Evolutionary conservation across 2,888 invertebrate genomes (phyloP).

Genomic region (Macropis europaea): DNA sequence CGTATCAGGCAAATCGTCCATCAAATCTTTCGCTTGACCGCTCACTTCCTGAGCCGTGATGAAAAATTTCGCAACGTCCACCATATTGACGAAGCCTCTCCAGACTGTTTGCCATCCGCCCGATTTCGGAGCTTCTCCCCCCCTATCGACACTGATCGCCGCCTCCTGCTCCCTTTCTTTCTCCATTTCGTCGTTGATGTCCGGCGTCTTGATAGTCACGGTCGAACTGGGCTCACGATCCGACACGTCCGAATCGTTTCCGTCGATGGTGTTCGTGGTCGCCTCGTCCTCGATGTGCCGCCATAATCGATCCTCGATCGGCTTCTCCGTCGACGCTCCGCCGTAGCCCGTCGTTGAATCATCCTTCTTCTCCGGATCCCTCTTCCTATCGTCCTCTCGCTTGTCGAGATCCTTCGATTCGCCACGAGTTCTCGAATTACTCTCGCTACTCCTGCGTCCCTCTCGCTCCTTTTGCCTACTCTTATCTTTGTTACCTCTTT

Average conservation of each 20-base stretch:
- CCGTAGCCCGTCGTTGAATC: conserved; percentile 5
- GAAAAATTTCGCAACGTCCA: conserved; percentile 93
- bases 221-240: conserved; percentile 92
- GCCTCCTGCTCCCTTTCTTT: conserved; percentile 65
- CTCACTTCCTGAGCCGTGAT: conserved; percentile 90
- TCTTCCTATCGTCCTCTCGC: conserved; percentile 62
- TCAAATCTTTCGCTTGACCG: conserved; percentile 84
- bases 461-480: conserved; percentile 58
- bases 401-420: conserved; percentile 65
- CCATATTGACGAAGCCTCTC: conserved; percentile 94
- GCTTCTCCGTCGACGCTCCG: conserved; percentile 61
- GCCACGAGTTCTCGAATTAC: conserved; percentile 54
- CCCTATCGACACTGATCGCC: conserved; percentile 38
- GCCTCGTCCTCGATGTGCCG: conserved; percentile 80
- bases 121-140: conserved; percentile 27
- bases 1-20: conserved; percentile 88
- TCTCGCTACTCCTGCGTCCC: conserved; percentile 62
- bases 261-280: conserved; percentile 73
- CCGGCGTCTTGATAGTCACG: conserved; percentile 85
- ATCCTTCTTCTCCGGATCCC: conserved; percentile 58
- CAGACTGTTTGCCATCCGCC: conserved; percentile 82
- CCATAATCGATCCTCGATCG: conserved; percentile 82
- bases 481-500: conserved; percentile 64
- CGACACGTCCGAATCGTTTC: conserved; percentile 77
- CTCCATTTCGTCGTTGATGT: conserved; percentile 75